Conservation (phyloP, 2,888 invertebrate genomes). For the Eupithecia abbreviata region DNA sequence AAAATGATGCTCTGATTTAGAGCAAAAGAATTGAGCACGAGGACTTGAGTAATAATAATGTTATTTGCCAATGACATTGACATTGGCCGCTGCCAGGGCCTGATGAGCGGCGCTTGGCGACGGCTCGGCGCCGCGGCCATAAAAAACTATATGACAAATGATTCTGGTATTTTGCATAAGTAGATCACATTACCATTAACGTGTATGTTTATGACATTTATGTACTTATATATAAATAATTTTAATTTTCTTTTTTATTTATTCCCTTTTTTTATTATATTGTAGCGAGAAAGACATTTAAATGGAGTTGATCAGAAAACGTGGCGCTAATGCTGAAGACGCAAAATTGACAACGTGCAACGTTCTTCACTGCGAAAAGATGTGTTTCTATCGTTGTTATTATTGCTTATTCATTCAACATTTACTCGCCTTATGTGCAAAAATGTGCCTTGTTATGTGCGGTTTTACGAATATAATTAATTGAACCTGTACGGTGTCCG, state of each 20-base stretch:
- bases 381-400: conserved; percentile 15
- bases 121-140: conserved; percentile 26
- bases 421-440: conserved; percentile 15
- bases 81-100: conserved; percentile 61
- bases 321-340: neutral
- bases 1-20: neutral
- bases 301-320: neutral
- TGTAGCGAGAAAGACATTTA: neutral
- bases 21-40: neutral
- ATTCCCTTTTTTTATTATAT: neutral
- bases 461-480: conserved; percentile 47
- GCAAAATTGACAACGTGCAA: conserved; percentile 23
- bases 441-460: conserved; percentile 28
- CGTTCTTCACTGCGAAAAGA: conserved; percentile 24
- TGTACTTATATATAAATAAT: neutral
- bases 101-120: conserved; percentile 42
- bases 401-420: conserved; percentile 21
- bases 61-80: conserved; percentile 71
- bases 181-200: neutral
- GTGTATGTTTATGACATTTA: neutral
- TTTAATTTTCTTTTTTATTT: neutral
- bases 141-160: conserved; percentile 22
- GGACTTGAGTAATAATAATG: conserved; percentile 21
- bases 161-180: conserved; percentile 13
- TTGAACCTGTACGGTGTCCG: conserved; percentile 50